Base-by-base conservation (phyloP, 2,797 vertebrate species). In the Coilia nasus region DNA sequence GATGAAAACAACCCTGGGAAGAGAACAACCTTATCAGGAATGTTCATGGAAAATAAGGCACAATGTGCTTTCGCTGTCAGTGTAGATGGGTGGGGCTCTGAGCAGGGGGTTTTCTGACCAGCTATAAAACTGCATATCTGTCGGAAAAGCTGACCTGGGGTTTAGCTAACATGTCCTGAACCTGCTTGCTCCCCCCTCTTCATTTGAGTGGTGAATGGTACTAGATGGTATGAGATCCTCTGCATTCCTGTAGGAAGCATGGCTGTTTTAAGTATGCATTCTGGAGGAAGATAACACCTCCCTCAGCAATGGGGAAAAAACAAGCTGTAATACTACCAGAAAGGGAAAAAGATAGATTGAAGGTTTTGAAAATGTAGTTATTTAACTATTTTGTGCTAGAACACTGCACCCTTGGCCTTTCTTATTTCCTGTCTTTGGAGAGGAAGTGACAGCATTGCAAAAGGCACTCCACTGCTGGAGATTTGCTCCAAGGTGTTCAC, bases 141-240 rank as follows among this genome's bases (percentile, higher is more conserved):
- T 78, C 81, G 75, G 75, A 56, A 56, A 81, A 3, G 56, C 12
- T 44, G 67, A 56, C 21, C 21, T 54, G 28, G 67, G 28, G 54
- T 2, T 62, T 67, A 83, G 85, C 56, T 83, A 41, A 6, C 35
- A 25, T 85, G 85, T 82, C 84, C 10, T 14, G 87, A 85, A 54
- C 86, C 90, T 90, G 83, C 85, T 82, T 31, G 82, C 83, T 87
- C 87, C 83, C 82, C 83, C 83, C 80, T 83, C 67, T 86, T 85
- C 57, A 35, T 87, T 89, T 89, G 90, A 91, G 89, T 87, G 35
- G 91, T 85, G 93, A 91, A 81, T 90, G 94, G 93, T 92, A 94
- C 93, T 84, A 81, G 60, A 14, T 84, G 88, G 90, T 88, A 82
- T 87, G 91, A 78, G 71, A 31, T 44, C 35, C 41, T 78, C 71